These are phyloP conservation scores for Castor canadensis DNA, from an alignment of 2,113 vertebrate species.

Conservation along the genomic window DNA sequence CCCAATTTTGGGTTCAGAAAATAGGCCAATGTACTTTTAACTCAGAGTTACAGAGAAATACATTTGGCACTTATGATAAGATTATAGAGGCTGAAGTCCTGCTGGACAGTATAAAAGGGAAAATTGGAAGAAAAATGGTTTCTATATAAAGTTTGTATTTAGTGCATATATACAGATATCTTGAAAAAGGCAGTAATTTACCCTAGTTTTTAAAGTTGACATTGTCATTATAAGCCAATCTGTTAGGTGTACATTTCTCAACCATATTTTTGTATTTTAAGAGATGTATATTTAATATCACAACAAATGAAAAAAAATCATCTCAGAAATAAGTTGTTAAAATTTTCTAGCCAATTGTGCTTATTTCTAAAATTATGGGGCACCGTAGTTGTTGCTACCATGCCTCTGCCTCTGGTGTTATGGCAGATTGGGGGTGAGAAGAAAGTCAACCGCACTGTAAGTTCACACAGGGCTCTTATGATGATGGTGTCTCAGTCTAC, in stretches of 20 bases:
- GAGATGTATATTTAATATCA: conserved; percentile 46
- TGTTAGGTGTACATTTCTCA: not conserved
- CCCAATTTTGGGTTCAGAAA: conserved; percentile 71
- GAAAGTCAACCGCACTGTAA: fast-evolving
- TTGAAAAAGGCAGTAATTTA: conserved; percentile 47
- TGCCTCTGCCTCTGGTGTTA: not conserved
- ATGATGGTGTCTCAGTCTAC: too few species aligned
- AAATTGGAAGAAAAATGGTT: conserved; percentile 35
- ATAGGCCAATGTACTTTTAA: conserved; percentile 74
- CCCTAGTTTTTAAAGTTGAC: conserved; percentile 55
- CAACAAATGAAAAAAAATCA: not conserved
- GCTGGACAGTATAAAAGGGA: conserved; percentile 35
- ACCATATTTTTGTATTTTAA: conserved; percentile 36
- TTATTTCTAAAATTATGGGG: not conserved
- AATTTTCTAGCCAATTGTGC: not conserved
- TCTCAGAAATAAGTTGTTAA: not conserved
- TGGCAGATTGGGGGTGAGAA: not conserved
- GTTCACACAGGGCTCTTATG: too few species aligned
- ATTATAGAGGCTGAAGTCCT: conserved; percentile 36
- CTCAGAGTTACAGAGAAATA: conserved; percentile 54
- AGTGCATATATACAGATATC: conserved; percentile 45
- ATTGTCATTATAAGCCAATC: not conserved
- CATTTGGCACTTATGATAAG: conserved; percentile 36
- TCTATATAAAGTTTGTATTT: conserved; percentile 63
- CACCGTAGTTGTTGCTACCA: not conserved